These are phyloP conservation scores for Glaucidium brasilianum DNA, from an alignment of 2,113 vertebrate species.

Conservation along the genomic window DNA sequence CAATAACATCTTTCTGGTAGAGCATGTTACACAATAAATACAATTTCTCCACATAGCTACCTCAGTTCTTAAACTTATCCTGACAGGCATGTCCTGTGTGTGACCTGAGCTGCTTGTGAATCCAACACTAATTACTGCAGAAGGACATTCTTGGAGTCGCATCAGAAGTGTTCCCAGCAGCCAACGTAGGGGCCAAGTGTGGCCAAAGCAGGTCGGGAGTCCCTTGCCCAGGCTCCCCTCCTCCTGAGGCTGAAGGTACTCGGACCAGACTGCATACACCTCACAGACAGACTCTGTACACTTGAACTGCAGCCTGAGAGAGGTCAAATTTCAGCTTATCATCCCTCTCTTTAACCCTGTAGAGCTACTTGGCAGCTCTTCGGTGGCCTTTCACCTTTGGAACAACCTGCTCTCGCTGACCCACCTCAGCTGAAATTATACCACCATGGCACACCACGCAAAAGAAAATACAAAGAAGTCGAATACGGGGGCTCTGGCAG, in stretches of 20 bases:
- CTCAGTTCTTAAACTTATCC: neutral
- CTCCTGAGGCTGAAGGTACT: neutral
- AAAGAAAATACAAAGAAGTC: neutral
- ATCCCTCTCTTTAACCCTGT: neutral
- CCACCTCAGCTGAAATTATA: slow-evolving; percentile 25
- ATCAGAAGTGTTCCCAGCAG: neutral
- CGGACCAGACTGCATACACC: neutral
- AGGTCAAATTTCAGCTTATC: neutral
- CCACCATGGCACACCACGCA: neutral
- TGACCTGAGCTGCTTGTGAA: neutral
- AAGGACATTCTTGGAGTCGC: neutral
- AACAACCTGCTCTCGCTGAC: neutral
- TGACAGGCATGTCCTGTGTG: fast-evolving
- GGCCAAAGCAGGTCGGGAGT: neutral
- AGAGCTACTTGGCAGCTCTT: neutral
- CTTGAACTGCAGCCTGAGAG: neutral
- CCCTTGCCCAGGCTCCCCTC: neutral
- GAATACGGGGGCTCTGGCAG: neutral
- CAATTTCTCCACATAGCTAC: neutral
- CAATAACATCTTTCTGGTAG: neutral
- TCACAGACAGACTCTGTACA: neutral
- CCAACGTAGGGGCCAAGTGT: fast-evolving
- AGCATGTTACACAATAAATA: neutral
- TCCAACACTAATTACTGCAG: neutral
- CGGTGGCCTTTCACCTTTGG: slow-evolving; percentile 20